Conservation (phyloP, 1,140 invertebrate genomes). For the Drosophila truncata region DNA sequence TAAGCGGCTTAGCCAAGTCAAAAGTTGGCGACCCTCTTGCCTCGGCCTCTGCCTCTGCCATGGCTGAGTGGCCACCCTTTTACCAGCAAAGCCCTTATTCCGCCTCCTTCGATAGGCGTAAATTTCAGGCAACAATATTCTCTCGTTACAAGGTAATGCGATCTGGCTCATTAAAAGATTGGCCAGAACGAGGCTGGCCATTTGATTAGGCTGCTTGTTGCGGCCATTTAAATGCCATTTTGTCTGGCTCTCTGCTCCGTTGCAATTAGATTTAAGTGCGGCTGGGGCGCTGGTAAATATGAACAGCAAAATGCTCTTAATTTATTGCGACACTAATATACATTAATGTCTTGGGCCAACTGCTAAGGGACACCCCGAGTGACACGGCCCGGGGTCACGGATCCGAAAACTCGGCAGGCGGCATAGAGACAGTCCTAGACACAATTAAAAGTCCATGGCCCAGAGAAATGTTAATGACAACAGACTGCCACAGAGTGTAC, state of each 20-base stretch:
- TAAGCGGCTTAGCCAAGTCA: constrained; percentile 70
- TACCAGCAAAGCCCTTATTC: neutral
- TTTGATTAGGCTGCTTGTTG: constrained; percentile 66
- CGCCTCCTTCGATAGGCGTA: constrained; percentile 16
- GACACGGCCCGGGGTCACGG: constrained; percentile 55
- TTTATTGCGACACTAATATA: constrained; percentile 83
- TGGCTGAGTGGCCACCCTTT: constrained; percentile 25
- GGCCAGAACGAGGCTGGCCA: constrained; percentile 43
- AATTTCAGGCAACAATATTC: constrained; percentile 41
- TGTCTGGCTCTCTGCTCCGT: constrained; percentile 11
- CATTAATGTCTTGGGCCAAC: constrained; percentile 80
- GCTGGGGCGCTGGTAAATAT: constrained; percentile 63
- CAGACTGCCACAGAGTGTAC: constrained; percentile 55
- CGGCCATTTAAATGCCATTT: constrained; percentile 64
- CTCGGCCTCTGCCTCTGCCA: constrained; percentile 1
- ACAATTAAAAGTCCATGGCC: constrained; percentile 83
- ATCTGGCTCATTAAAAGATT: constrained; percentile 78
- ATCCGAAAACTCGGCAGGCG: constrained; percentile 14
- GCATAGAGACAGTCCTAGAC: constrained; percentile 48
- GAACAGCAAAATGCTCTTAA: constrained; percentile 83
- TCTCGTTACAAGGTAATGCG: constrained; percentile 56
- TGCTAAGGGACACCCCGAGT: constrained; percentile 50
- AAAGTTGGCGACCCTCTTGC: constrained; percentile 39
- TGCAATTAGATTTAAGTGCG: constrained; percentile 82
- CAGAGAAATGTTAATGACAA: constrained; percentile 82